phyloP scores from a whole-genome alignment of 2,888 invertebrate genomes.

The Mactromeris polynyma region DNA sequence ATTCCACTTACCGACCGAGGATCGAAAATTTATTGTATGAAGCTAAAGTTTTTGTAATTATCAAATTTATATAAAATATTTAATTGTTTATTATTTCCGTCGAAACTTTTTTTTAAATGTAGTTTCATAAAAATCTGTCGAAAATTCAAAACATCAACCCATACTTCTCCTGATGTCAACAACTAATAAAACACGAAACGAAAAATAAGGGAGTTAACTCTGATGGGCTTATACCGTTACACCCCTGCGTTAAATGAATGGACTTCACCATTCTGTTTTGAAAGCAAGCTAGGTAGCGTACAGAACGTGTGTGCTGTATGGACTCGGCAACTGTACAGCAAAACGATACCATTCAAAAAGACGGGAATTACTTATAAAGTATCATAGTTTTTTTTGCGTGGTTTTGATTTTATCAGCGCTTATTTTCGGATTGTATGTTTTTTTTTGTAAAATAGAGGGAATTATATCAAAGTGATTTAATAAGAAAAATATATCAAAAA shows the following conservation, averaged over 20 bases:
- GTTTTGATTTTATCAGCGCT: neutral
- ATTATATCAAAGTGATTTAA: neutral
- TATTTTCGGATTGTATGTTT: neutral
- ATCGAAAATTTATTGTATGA: too few relatives aligned
- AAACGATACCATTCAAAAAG: neutral
- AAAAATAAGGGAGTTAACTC: neutral
- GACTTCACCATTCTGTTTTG: neutral
- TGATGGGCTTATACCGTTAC: neutral
- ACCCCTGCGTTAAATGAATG: constrained; percentile 1
- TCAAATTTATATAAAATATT: too few relatives aligned
- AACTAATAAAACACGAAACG: neutral
- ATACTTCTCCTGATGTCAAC: too few relatives aligned
- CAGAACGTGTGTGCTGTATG: constrained; percentile 13
- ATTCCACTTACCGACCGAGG: too few relatives aligned
- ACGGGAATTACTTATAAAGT: neutral
- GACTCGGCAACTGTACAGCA: neutral
- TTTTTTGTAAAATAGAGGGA: neutral
- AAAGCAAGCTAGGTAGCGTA: neutral
- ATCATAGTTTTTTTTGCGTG: neutral
- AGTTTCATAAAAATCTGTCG: neutral
- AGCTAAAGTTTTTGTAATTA: too few relatives aligned
- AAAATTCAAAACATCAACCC: neutral
- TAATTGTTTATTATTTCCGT: too few relatives aligned
- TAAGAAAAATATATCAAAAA: neutral
- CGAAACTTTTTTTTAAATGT: too few relatives aligned